Evolutionary conservation across 2,888 invertebrate species (phyloP).

Genomic region (Cephalotes varians): DNA sequence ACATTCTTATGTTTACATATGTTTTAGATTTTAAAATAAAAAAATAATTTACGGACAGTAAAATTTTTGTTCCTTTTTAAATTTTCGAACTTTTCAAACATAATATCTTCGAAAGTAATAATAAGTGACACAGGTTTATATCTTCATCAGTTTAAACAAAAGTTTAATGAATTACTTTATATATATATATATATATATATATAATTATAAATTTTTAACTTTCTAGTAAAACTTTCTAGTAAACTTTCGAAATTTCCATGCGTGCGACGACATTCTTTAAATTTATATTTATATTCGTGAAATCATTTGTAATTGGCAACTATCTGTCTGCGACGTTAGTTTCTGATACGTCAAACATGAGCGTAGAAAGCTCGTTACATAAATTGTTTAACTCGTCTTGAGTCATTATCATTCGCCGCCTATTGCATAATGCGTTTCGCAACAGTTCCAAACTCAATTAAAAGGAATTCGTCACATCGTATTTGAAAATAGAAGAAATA

Average conservation of each 20-base stretch:
- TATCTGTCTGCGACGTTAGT: slow-evolving; percentile 34
- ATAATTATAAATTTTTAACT: background rate
- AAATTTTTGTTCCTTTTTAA: background rate
- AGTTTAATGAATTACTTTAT: background rate
- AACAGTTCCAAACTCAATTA: slow-evolving; percentile 45
- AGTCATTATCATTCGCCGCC: slow-evolving; percentile 58
- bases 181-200: background rate
- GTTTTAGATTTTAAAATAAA: background rate
- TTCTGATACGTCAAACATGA: slow-evolving; percentile 56
- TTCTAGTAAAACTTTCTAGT: background rate
- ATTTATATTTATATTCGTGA: background rate
- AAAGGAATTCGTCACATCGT: background rate
- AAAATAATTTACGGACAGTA: background rate
- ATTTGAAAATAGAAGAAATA: background rate
- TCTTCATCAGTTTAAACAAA: background rate
- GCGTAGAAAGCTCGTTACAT: slow-evolving; percentile 73
- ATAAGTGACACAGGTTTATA: background rate
- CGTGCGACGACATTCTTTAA: background rate
- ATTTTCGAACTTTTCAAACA: background rate
- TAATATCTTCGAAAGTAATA: background rate
- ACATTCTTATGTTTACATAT: background rate
- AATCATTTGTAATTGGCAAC: slow-evolving; percentile 7
- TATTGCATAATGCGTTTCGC: slow-evolving; percentile 70
- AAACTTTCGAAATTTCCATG: background rate
- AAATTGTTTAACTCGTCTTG: slow-evolving; percentile 72